These are phyloP conservation scores for Corythaeola cristata DNA, from an alignment of 2,113 vertebrate species.

Conservation along the genomic window DNA sequence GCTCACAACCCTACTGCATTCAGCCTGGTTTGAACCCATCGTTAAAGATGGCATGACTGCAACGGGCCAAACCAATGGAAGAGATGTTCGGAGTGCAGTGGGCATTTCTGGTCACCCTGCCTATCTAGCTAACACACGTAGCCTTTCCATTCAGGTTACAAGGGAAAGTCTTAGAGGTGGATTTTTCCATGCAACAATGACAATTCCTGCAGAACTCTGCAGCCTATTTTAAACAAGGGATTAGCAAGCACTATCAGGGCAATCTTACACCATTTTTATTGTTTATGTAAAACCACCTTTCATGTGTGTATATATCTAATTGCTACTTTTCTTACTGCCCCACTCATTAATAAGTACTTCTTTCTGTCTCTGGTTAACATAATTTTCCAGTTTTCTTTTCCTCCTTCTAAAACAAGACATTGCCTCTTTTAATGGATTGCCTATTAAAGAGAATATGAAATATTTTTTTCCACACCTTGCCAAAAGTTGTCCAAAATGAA, in stretches of 20 bases:
- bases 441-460: background rate
- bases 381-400: background rate
- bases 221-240: background rate
- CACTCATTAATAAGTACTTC: background rate
- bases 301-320: background rate
- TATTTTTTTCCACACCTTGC: slow-evolving; percentile 22
- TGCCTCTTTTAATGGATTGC: background rate
- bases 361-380: background rate
- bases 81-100: background rate
- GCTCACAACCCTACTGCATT: background rate
- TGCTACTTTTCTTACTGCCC: background rate
- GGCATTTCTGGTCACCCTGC: background rate
- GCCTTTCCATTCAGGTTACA: background rate
- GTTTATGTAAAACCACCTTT: background rate
- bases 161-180: background rate
- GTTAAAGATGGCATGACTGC: background rate
- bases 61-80: background rate
- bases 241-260: background rate
- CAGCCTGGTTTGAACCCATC: rapidly evolving
- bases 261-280: background rate
- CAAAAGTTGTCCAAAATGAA: slow-evolving; percentile 43
- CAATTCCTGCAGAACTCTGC: background rate
- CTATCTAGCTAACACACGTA: rapidly evolving
- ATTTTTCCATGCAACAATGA: background rate
- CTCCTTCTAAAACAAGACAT: background rate